Conservation (phyloP, 2,888 invertebrate genomes). For the Leucoptera coffeella region DNA sequence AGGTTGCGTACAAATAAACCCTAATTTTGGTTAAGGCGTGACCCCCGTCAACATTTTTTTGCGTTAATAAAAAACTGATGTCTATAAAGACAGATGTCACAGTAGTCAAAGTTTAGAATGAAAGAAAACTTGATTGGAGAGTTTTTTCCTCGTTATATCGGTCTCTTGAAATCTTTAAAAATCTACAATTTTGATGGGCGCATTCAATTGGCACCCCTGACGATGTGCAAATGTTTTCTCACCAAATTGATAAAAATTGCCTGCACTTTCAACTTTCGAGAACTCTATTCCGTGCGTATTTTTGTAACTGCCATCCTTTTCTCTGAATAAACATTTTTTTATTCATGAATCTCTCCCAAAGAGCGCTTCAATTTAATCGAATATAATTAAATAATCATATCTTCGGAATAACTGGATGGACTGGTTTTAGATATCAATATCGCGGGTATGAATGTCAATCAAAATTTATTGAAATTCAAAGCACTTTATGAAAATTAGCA, state of each 20-base stretch:
- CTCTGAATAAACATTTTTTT: too few relatives aligned
- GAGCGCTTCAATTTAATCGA: too few relatives aligned
- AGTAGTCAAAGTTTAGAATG: conserved; percentile 35
- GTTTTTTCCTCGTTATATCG: conserved; percentile 27
- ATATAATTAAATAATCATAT: too few relatives aligned
- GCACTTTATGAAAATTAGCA: too few relatives aligned
- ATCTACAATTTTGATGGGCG: too few relatives aligned
- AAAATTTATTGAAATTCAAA: too few relatives aligned
- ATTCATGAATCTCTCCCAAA: too few relatives aligned
- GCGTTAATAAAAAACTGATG: conserved; percentile 13
- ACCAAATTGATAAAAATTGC: conserved; percentile 10
- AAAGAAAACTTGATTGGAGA: conserved; percentile 48
- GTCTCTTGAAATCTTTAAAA: conserved; percentile 34
- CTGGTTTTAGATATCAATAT: too few relatives aligned
- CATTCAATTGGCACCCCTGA: conserved; percentile 17
- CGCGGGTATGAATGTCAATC: too few relatives aligned
- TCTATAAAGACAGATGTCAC: conserved; percentile 29
- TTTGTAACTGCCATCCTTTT: conserved; percentile 1
- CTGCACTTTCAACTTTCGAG: neutral
- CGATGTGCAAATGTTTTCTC: conserved; percentile 24
- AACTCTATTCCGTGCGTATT: neutral
- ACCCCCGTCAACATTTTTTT: conserved; percentile 48
- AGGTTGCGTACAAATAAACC: conserved; percentile 39
- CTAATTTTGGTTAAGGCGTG: conserved; percentile 46
- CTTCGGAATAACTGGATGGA: too few relatives aligned